These are phyloP conservation scores for Prorops nasuta DNA, from an alignment of 1,140 invertebrate genomes.

Conservation along the genomic window DNA sequence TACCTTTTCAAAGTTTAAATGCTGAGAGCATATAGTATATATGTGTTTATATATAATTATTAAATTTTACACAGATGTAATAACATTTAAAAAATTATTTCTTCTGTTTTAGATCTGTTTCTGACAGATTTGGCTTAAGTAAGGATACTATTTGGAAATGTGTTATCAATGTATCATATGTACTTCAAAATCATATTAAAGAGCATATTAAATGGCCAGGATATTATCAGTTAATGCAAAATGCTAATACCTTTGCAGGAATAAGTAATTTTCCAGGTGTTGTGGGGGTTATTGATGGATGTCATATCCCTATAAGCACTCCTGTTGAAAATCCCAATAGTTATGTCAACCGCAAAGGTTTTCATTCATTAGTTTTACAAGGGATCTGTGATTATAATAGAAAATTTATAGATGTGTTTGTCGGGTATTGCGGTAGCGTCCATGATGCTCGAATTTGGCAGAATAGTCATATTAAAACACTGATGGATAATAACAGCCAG, in stretches of 20 bases:
- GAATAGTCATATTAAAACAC: conserved; percentile 12
- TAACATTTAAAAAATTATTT: too few species aligned
- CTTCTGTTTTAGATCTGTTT: too few species aligned
- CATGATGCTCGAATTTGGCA: conserved; percentile 25
- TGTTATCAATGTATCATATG: not conserved
- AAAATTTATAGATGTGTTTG: too few species aligned
- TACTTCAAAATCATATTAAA: too few species aligned
- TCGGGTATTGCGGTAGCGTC: conserved; percentile 26
- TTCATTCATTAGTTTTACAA: conserved; percentile 18
- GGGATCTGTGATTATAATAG: too few species aligned
- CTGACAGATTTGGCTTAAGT: not conserved
- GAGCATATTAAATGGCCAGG: too few species aligned
- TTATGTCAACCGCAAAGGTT: not conserved
- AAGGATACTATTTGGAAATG: not conserved
- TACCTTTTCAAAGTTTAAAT: too few species aligned
- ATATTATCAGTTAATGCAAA: too few species aligned
- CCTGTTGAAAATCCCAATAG: too few species aligned
- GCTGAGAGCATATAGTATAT: too few species aligned
- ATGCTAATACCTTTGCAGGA: not conserved
- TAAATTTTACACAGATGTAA: too few species aligned
- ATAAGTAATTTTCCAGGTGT: not conserved
- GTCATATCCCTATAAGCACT: not conserved
- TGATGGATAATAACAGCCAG: conserved; percentile 6
- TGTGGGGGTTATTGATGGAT: not conserved
- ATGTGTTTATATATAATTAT: too few species aligned